Evolutionary conservation across 2,888 invertebrate species (phyloP), one percentile per base, ranked within the genome.

Genomic region (Phengaris arion): DNA sequence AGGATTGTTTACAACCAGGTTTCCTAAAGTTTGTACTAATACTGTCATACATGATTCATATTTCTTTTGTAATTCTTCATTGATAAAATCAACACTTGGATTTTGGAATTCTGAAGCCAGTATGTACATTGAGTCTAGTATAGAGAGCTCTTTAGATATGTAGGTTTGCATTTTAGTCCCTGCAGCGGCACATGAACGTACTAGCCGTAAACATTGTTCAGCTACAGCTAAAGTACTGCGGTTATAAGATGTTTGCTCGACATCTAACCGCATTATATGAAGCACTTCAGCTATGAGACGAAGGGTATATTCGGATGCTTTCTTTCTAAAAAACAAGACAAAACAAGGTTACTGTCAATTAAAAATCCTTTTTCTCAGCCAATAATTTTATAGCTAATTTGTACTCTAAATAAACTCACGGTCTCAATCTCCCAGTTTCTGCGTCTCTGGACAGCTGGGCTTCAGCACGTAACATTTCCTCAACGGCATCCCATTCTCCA

Each of bases 11-110:
- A 94, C 94, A 9, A 94, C 92, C 77, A 95, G 83, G 81, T 95
- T 95, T 52, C 94, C 94, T 76, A 95, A 81, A 12, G 95, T 94
- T 82, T 95, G 95, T 75, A 95, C 87, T 6, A 94, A 87, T 22
- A 94, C 89, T 64, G 92, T 92, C 88, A 94, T 90, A 79, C 94
- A 94, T 0, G 90, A 85, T 78, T 93, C 92, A 82, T 89, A 90
- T 82, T 91, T 90, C 79, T 93, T 92, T 69, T 92, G 92, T 35
- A 94, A 78, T 76, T 94, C 93, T 77, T 93, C 92, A 77, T 89
- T 91, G 2, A 90, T 76, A n/a, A 90, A 88, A 8, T 93, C 92
- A 5, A 91, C 85, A 73, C 89, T 92, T 1, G 92, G 91, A 74
- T 93, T 90, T 80, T 93, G 91, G 79, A 91, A 90, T 79, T 90